phyloP scores from a whole-genome alignment of 2,888 invertebrate genomes.

The Volucella bombylans region DNA sequence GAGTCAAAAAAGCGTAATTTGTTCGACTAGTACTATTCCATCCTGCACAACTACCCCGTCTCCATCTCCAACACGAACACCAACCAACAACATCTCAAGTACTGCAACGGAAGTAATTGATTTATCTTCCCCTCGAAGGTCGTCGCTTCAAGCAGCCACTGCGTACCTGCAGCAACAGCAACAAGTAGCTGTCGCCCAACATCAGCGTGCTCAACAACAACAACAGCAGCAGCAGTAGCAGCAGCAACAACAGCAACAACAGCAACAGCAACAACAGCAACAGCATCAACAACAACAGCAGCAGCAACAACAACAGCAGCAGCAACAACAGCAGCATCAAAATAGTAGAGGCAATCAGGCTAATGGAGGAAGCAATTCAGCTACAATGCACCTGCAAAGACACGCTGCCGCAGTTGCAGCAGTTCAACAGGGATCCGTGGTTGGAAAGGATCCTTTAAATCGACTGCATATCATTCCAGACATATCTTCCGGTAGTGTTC shows the following conservation, averaged over 20 bases:
- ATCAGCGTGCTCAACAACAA: constrained; percentile 75
- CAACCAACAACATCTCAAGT: constrained; percentile 70
- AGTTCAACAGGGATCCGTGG: constrained; percentile 76
- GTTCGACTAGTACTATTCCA: constrained; percentile 79
- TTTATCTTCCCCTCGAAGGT: constrained; percentile 84
- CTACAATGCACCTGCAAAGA: constrained; percentile 84
- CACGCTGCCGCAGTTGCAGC: constrained; percentile 77
- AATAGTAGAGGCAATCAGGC: constrained; percentile 72
- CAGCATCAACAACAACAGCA: constrained; percentile 78
- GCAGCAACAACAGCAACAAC: constrained; percentile 76
- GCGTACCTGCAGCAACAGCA: constrained; percentile 76
- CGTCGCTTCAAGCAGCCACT: constrained; percentile 77
- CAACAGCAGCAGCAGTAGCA: constrained; percentile 77
- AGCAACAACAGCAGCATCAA: constrained; percentile 9
- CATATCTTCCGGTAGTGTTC: constrained; percentile 86
- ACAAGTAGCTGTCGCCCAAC: constrained; percentile 77
- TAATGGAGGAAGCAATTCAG: constrained; percentile 74
- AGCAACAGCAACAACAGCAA: constrained; percentile 76
- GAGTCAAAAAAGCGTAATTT: constrained; percentile 81
- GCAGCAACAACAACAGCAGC: constrained; percentile 47
- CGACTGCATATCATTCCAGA: constrained; percentile 87
- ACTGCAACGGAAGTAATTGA: constrained; percentile 83
- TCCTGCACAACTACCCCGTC: constrained; percentile 75
- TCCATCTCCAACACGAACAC: constrained; percentile 77
- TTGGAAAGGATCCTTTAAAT: constrained; percentile 77